Evolutionary conservation across 2,888 invertebrate species (phyloP), one percentile per base, ranked within the genome.

Genomic region (Xanthorhoe spadicearia): DNA sequence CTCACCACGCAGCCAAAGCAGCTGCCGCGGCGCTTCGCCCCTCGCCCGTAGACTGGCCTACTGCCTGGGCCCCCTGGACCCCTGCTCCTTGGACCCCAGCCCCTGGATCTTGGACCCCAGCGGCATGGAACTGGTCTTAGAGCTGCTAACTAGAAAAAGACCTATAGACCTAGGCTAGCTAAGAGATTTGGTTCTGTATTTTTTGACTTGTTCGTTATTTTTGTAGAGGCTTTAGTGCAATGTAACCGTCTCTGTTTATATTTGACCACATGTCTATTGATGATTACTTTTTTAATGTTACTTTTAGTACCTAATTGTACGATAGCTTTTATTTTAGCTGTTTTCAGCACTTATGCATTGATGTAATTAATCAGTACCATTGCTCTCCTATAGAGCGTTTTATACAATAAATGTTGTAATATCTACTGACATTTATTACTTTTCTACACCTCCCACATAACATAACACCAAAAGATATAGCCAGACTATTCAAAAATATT

Each of bases 1-100:
- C 94, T 0, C 94, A 94, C 73, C 95, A 95, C 75, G 89, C 94
- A 0, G 93, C 94, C 1, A 91, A 94, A 0, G 94, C 95, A 0
- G 95, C 95, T 54, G 95, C 95, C 5, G 93, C 94, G 0, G 94
- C 94, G 0, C 86, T 95, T 0, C 89, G 81, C 15, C 92, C 89
- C 54, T 87, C 82, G 0, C 73, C 79, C 6, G 80, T 77, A 19
- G 77, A 83, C 49, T 87, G 84, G 84, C 79, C 84, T 2, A 75
- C 76, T 76, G 74, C 77, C 75, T 15, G 83, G 81, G 77, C 58
- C 72, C 18, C 70, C 78, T 51, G 70, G 71, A 2, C 69, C 74
- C 63, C 67, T 9, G 49, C 61, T n/a, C 64, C 72, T 1, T 86
- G 85, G 84, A 71, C 75, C 75, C 61, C 65, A 5, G 57, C 66